Evolutionary conservation across 2,888 invertebrate species (phyloP), one percentile per base, ranked within the genome.

Genomic region (Scrobipalpa costella): DNA sequence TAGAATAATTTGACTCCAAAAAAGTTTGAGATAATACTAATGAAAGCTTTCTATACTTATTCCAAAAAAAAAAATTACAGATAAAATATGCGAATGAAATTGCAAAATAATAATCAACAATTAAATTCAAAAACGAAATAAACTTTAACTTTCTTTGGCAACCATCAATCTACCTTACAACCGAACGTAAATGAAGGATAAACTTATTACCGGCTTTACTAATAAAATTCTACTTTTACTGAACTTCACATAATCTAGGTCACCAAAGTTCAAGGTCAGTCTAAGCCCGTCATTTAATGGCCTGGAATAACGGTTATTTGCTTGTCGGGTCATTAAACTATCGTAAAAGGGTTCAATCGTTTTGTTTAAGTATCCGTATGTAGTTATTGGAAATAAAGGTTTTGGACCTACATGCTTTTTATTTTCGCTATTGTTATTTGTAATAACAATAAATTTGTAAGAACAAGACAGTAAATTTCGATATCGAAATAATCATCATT

Each of bases 321-420:
- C 11, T 27, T 21, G 50, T 13, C 50, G 27, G 50, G 13, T 27
- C 50, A 52, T 52, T 36, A 57, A 34, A 57, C 9, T 15, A 36
- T 57, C 57, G 17, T 13, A 57, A 57, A 57, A 57, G 57, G 50
- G 27, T 52, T 13, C 27, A 52, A 19, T 52, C 7, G 50, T 52
- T 52, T 27, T 27, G 19, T 7, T 9, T 9, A 49, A 50, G 19
- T 50, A 19, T 50, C 3, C 40, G 40, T 40, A 13, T 40, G 40
- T 40, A 40, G 40, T 40, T 40, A 11, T 13, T 0, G 1, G 13
- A 40, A 13, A 13, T 11, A 13, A 11, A 13, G 27, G 27, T 13
- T 40, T 40, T 40, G 13, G 40, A 11, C 5, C 7, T 38, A 38
- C 3, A 9, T 2, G 7, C 7, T 8, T 38, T 7, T 38, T 38